Conservation (phyloP, 1,140 invertebrate species). For the Bombus picipes region DNA sequence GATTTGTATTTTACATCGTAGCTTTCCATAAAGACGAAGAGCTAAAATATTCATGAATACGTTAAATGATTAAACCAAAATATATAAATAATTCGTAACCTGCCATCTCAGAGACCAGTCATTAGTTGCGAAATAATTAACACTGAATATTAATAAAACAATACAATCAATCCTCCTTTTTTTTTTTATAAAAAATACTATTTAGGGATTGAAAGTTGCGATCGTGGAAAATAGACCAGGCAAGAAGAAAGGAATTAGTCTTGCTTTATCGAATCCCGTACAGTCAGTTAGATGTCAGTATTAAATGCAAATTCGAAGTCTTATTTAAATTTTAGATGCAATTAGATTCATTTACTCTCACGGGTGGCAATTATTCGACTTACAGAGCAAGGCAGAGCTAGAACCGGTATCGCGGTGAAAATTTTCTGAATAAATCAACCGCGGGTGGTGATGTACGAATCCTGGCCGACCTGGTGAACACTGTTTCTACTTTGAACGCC, state of each 20-base stretch:
- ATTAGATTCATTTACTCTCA: constrained; percentile 79
- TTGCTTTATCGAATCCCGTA: constrained; percentile 71
- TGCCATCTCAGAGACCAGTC: too few relatives aligned
- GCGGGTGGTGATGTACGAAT: constrained; percentile 53
- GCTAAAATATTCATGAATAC: too few relatives aligned
- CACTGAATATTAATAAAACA: too few relatives aligned
- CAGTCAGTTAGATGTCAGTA: constrained; percentile 74
- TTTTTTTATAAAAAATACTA: too few relatives aligned
- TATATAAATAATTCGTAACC: too few relatives aligned
- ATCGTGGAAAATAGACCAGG: not conserved
- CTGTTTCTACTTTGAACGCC: constrained; percentile 45
- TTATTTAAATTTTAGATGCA: constrained; percentile 80
- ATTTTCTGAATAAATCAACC: constrained; percentile 65
- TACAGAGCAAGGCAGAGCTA: constrained; percentile 25
- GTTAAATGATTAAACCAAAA: too few relatives aligned
- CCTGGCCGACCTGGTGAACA: constrained; percentile 33
- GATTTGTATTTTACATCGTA: too few relatives aligned
- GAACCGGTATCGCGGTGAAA: constrained; percentile 58
- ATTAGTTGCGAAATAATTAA: too few relatives aligned
- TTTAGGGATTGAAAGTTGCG: too few relatives aligned
- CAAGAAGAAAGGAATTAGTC: constrained; percentile 11
- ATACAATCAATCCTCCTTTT: too few relatives aligned
- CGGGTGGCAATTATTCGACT: constrained; percentile 74
- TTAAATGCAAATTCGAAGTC: constrained; percentile 76
- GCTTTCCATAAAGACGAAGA: too few relatives aligned